Evolutionary conservation across 2,888 invertebrate genomes (phyloP).

Genomic region (Crematogaster levior): DNA sequence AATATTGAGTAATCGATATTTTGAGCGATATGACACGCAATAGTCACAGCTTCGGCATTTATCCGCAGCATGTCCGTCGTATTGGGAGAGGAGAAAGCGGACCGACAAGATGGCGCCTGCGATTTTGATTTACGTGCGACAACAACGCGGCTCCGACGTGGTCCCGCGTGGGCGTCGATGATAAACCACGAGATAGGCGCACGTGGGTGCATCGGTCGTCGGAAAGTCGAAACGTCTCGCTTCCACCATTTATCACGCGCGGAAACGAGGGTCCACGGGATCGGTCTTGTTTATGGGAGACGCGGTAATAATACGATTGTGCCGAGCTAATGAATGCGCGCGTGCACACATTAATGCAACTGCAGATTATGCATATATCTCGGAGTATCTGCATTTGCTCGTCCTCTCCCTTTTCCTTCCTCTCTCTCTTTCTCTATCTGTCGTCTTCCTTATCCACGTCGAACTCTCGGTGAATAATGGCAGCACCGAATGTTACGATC

Average conservation of each 20-base stretch:
- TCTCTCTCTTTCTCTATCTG: not conserved
- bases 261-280: slow-evolving; percentile 52
- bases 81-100: slow-evolving; percentile 39
- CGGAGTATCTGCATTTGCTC: slow-evolving; percentile 14
- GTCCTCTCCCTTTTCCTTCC: slow-evolving; percentile 12
- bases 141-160: slow-evolving; percentile 33
- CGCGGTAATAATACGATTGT: slow-evolving; percentile 57
- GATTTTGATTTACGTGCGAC: slow-evolving; percentile 71
- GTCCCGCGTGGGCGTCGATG: slow-evolving; percentile 58
- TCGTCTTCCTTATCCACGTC: slow-evolving; percentile 29
- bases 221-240: slow-evolving; percentile 59
- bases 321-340: slow-evolving; percentile 61
- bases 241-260: slow-evolving; percentile 60
- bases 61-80: slow-evolving; percentile 2
- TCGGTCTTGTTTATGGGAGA: slow-evolving; percentile 56
- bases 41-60: slow-evolving; percentile 31
- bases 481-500: slow-evolving; percentile 56
- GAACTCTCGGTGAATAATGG: slow-evolving; percentile 57
- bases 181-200: slow-evolving; percentile 56
- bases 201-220: slow-evolving; percentile 59
- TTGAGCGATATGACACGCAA: slow-evolving; percentile 5
- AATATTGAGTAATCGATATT: slow-evolving; percentile 27
- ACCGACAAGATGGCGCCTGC: slow-evolving; percentile 57
- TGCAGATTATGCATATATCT: slow-evolving; percentile 63
- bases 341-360: slow-evolving; percentile 59